Conservation (phyloP, 2,888 invertebrate genomes). For the Chrysina gloriosa region DNA sequence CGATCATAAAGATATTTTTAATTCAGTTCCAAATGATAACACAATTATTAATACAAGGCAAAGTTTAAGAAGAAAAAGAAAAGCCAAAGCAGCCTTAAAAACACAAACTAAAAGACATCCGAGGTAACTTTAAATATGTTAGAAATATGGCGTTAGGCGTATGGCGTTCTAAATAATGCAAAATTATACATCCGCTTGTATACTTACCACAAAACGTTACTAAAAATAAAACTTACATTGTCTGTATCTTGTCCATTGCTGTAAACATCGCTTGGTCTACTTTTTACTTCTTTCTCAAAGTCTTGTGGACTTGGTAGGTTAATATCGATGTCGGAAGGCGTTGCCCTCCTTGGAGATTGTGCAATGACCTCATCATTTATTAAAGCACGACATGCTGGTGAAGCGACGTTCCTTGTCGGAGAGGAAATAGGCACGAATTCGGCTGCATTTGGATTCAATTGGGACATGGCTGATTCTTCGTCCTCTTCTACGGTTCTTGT, state of each 20-base stretch:
- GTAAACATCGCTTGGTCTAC: constrained; percentile 73
- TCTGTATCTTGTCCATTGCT: constrained; percentile 68
- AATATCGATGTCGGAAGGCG: constrained; percentile 73
- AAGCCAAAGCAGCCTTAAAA: too few relatives aligned
- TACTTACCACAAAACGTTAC: not conserved
- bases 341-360: constrained; percentile 79
- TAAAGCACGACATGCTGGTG: constrained; percentile 61
- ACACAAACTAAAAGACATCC: too few relatives aligned
- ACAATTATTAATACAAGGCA: too few relatives aligned
- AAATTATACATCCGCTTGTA: too few relatives aligned
- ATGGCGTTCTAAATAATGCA: too few relatives aligned
- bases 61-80: too few relatives aligned
- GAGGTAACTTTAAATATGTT: too few relatives aligned
- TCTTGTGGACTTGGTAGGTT: constrained; percentile 70
- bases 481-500: constrained; percentile 62
- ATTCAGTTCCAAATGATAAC: too few relatives aligned
- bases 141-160: too few relatives aligned
- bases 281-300: constrained; percentile 73
- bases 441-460: constrained; percentile 86
- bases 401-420: constrained; percentile 68
- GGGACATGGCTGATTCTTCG: constrained; percentile 69
- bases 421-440: constrained; percentile 80
- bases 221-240: constrained; percentile 61
- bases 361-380: constrained; percentile 68
- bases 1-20: too few relatives aligned